Evolutionary conservation across 2,113 vertebrate genomes (phyloP).

Genomic region (Equus quagga): DNA sequence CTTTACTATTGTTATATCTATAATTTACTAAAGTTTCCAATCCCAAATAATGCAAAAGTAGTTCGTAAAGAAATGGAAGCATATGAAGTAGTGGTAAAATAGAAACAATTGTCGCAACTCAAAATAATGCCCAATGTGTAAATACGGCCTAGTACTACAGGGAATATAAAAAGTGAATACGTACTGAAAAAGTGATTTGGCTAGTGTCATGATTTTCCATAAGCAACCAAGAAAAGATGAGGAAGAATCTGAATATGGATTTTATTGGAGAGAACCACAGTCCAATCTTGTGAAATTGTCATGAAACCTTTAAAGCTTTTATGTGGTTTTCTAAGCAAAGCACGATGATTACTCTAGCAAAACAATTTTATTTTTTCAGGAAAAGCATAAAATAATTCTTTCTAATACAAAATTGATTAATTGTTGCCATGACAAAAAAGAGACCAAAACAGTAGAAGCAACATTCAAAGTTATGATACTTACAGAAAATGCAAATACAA

Average conservation of each 20-base stretch:
- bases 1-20: background rate
- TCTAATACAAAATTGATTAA: background rate
- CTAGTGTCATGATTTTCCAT: background rate
- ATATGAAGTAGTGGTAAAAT: constrained; percentile 31
- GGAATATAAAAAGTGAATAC: background rate
- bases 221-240: background rate
- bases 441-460: background rate
- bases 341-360: background rate
- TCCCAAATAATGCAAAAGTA: background rate
- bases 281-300: background rate
- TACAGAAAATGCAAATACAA: background rate
- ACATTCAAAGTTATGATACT: constrained; percentile 43
- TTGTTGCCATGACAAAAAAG: constrained; percentile 13
- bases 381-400: constrained; percentile 48
- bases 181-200: background rate
- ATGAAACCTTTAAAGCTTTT: background rate
- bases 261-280: background rate
- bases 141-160: background rate
- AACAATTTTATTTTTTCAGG: background rate
- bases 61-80: background rate
- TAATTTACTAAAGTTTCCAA: background rate
- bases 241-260: constrained; percentile 42
- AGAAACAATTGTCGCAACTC: background rate
- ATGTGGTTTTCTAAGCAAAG: constrained; percentile 14
- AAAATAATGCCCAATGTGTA: constrained; percentile 2